Base-by-base conservation (phyloP, 2,797 vertebrate genomes). In the Typhlichthys subterraneus region DNA sequence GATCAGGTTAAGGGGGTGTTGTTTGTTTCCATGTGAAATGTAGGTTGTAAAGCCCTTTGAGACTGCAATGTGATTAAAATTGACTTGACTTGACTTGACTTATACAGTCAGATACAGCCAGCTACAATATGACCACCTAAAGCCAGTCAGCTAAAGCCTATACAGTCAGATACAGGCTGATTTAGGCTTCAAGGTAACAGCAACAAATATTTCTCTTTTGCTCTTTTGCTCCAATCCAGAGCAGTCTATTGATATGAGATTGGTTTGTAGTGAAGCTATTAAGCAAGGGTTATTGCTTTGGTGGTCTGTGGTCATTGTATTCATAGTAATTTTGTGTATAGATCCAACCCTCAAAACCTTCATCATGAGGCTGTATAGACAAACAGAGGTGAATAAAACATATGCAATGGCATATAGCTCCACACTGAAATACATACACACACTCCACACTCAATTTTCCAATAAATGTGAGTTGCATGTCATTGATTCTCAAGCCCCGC, bases 181-280 rank as follows among this genome's bases (percentile, higher is more conserved):
- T n/a, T 79, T 74, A 71, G 56, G 70, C 73, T 72, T 70, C 14
- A 5, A 72, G 50, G 70, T 81, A 73, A 73, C 52, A 4, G 14
- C 10, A 10, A 63, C 57, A 54, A 77, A 81, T 15, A 57, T 63
- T 59, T 71, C 59, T 13, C 53, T 56, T 66, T 59, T 55, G 15
- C 72, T 58, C 15, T 17, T 17, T 17, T 17, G 15, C 15, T 17
- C 15, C 84, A 70, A 74, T 85, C 67, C 73, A 11, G 53, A 57
- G 67, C 66, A 66, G 70, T 74, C 77, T 78, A 65, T 79, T 67
- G 70, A 83, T 68, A 78, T 61, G 63, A 85, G 84, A 89, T 88
- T 86, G 85, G 73, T 76, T 76, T 77, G 64, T 78, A 72, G 74
- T 70, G 69, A 71, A 71, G 61, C 77, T 70, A 69, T 67, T 51